Base-by-base conservation (phyloP, 2,888 invertebrate genomes). In the Halictus ligatus region DNA sequence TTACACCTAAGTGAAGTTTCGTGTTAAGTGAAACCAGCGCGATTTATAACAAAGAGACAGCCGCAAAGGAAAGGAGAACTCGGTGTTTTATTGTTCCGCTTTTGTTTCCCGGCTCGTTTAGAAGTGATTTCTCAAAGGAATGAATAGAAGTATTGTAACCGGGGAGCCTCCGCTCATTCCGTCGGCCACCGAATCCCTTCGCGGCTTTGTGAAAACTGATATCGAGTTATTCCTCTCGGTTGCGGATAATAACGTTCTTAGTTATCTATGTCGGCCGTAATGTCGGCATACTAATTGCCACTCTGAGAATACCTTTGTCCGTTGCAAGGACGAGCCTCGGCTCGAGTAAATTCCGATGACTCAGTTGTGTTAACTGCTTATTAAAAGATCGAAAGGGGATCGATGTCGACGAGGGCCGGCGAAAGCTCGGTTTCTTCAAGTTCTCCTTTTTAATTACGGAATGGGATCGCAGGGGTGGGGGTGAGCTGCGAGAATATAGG, bases 231-330 rank as follows among this genome's bases (percentile, higher is more conserved):
- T 80, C 84, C 78, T 86, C 84, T 82, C 80, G 60, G 72, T 69
- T 54, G 75, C 79, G 69, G 82, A 78, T 82, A 86, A 89, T 86
- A 80, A 77, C 82, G 77, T 81, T 88, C 83, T 82, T 86, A 85
- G 60, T 80, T 81, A 81, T 85, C 83, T 71, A 54, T 86, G 73
- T 81, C 29, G 81, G 77, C 71, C 74, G 89, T 77, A 84, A 84
- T 79, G 81, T 75, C 85, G 71, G 73, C 79, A 79, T 86, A 88
- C 80, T 89, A 89, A 89, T 89, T 89, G 89, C 85, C 83, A 89
- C 88, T 89, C 75, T n/a, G 71, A 43, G 29, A 15, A 54, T n/a
- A 54, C 67, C 80, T 83, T 87, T 87, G 78, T 78, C 7, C 73
- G 78, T 78, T 78, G 50, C 80, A 60, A 50, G 48, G 60, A 69